These are phyloP conservation scores for Strigamia maritima DNA, from an alignment of 2,888 invertebrate species.

Conservation along the genomic window DNA sequence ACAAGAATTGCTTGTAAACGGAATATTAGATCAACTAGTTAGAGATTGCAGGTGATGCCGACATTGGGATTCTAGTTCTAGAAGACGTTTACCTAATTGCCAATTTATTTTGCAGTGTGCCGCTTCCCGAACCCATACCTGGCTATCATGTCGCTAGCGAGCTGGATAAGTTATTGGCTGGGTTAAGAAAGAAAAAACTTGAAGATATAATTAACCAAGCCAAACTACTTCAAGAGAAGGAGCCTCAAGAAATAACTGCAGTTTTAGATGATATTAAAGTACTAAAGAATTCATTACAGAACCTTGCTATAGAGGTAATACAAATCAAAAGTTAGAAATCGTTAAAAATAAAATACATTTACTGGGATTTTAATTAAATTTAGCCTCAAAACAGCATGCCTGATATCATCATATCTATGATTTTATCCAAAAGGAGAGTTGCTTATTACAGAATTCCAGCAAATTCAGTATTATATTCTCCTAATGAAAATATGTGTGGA, in stretches of 20 bases:
- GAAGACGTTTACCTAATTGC: background rate
- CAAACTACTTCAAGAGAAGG: background rate
- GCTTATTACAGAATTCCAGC: slow-evolving; percentile 55
- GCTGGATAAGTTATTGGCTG: slow-evolving; percentile 18
- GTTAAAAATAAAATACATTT: slow-evolving; percentile 5
- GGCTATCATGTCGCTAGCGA: slow-evolving; percentile 31
- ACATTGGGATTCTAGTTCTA: background rate
- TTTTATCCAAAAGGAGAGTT: slow-evolving; percentile 53
- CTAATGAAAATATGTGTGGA: slow-evolving; percentile 50
- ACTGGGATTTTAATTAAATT: background rate
- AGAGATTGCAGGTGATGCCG: slow-evolving; percentile 8
- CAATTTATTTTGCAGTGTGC: background rate
- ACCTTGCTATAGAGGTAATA: background rate
- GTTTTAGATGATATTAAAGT: background rate
- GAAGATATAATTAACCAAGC: slow-evolving; percentile 9
- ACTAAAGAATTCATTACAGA: background rate
- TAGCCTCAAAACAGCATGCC: slow-evolving; percentile 57
- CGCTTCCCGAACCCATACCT: slow-evolving; percentile 14
- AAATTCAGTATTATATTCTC: slow-evolving; percentile 52
- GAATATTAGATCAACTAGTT: slow-evolving; percentile 34
- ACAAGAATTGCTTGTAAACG: slow-evolving; percentile 6
- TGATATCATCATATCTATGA: slow-evolving; percentile 56
- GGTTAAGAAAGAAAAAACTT: background rate
- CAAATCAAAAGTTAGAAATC: too few species aligned
- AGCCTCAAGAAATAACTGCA: background rate